Evolutionary conservation across 1,140 invertebrate genomes (phyloP), one percentile per base, ranked within the genome.

Genomic region (Drosophila insularis): DNA sequence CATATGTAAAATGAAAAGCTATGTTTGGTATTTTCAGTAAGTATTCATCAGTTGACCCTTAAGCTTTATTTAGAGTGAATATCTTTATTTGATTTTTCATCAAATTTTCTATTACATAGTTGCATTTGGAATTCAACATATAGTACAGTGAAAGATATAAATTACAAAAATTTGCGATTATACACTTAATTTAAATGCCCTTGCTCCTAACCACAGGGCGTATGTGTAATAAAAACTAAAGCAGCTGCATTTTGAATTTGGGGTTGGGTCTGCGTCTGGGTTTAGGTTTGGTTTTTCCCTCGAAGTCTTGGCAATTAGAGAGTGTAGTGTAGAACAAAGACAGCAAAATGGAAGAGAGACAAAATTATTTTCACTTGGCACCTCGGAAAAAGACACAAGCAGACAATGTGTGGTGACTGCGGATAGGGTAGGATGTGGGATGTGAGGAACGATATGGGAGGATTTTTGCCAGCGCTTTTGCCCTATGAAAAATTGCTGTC

Each of bases 401-500:
- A 63, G 13, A 73, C 32, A 59, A 63, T 50, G 43, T 50, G 43
- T 50, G 58, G 59, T 54, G 27, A 19, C 8, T 21, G 27, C 39
- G 40, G 32, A 11, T 37, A 13, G 35, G 35, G 11, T 37, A n/a
- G 35, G 35, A 37, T 37, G 35, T 37, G 35, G 10, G 71, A 43
- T 40, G 32, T 65, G 67, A 39, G 71, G 66, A 23, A 56, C 21
- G 32, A 6, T 11, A 13, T 7, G 32, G 37, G 35, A 7, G 39
- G 50, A 62, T 72, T 70, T 77, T 82, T 80, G 65, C 66, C 54
- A 84, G 77, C 84, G 84, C 84, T 89, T 86, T 84, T 64, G 69
- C 77, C 77, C 85, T 89, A 89, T 89, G 84, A 89, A 89, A 89
- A 89, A 89, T 89, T 89, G 80, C 84, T 89, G 84, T 89, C 85